phyloP scores from a whole-genome alignment of 53 echinoderm and acorn worm species.

The Stichopus horrens region DNA sequence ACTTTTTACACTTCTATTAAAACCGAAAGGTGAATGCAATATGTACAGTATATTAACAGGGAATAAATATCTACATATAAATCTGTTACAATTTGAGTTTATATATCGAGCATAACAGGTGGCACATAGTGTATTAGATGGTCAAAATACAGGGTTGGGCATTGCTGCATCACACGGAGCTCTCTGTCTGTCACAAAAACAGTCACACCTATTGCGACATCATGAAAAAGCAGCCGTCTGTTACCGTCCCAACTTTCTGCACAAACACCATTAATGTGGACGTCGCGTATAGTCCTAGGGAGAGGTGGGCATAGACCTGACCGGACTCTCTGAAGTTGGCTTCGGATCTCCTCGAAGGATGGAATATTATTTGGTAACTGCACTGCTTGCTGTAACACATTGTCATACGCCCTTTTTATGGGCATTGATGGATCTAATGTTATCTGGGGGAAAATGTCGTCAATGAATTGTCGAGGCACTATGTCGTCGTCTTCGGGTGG shows the following conservation, averaged over 20 bases:
- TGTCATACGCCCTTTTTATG: slow-evolving; percentile 48
- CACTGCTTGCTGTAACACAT: background rate
- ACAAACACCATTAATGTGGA: slow-evolving; percentile 43
- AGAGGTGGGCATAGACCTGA: slow-evolving; percentile 47
- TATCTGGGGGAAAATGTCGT: background rate
- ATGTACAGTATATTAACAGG: too few relatives aligned
- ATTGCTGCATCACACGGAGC: slow-evolving; percentile 36
- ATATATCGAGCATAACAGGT: too few relatives aligned
- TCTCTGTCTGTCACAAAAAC: slow-evolving; percentile 49
- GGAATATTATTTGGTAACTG: slow-evolving; percentile 9
- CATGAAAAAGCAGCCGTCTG: slow-evolving; percentile 33
- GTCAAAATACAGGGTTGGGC: slow-evolving; percentile 34
- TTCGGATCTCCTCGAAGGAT: slow-evolving; percentile 35
- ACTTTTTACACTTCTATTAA: too few relatives aligned
- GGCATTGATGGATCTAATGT: slow-evolving; percentile 36
- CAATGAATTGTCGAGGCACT: slow-evolving; percentile 37
- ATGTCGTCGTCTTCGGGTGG: slow-evolving; percentile 39
- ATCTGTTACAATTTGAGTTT: too few relatives aligned
- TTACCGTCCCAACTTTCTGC: slow-evolving; percentile 50
- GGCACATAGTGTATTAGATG: too few relatives aligned
- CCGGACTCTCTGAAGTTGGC: slow-evolving; percentile 44
- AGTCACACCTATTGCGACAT: slow-evolving; percentile 17
- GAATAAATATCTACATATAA: too few relatives aligned
- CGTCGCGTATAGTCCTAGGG: slow-evolving; percentile 34
- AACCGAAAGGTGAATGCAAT: too few relatives aligned